A percentile compares a stretch with the other conserved stretches of the same genome.
These are phyloP conservation scores for Baryphthengus martii DNA, from an alignment of 2,113 vertebrate genomes.

Conservation along the genomic window DNA sequence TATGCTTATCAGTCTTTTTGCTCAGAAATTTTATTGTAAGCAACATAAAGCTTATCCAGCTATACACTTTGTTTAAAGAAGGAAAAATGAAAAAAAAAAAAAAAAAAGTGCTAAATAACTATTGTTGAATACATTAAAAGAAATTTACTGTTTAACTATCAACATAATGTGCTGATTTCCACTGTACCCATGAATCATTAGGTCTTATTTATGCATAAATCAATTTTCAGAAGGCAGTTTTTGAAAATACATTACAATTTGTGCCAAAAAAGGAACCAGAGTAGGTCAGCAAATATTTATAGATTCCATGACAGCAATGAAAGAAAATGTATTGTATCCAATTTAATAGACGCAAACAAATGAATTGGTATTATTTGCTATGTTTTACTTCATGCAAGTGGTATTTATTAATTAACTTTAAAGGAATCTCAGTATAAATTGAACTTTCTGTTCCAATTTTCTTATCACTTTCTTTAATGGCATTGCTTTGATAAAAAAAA, in stretches of 20 bases:
- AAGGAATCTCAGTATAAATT: background rate
- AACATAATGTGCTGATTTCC: background rate
- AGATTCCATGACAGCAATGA: background rate
- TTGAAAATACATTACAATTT: background rate
- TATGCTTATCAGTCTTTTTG: background rate
- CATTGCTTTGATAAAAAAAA: background rate
- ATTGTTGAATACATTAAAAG: background rate
- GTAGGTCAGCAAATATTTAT: constrained; percentile 29
- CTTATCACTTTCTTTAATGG: background rate
- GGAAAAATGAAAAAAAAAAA: background rate
- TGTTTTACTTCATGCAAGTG: background rate
- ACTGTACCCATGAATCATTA: background rate
- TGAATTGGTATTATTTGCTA: background rate
- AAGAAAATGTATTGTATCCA: background rate
- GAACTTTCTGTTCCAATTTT: background rate
- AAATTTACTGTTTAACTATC: background rate
- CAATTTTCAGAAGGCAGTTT: background rate
- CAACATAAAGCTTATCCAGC: background rate
- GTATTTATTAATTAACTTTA: constrained; percentile 31
- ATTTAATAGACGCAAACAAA: constrained; percentile 23
- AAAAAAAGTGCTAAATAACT: background rate
- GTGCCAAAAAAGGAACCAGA: background rate
- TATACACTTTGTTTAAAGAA: background rate
- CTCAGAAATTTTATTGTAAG: background rate
- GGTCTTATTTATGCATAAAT: background rate